phyloP scores from a whole-genome alignment of 2,888 invertebrate species.

The Acronicta psi region DNA sequence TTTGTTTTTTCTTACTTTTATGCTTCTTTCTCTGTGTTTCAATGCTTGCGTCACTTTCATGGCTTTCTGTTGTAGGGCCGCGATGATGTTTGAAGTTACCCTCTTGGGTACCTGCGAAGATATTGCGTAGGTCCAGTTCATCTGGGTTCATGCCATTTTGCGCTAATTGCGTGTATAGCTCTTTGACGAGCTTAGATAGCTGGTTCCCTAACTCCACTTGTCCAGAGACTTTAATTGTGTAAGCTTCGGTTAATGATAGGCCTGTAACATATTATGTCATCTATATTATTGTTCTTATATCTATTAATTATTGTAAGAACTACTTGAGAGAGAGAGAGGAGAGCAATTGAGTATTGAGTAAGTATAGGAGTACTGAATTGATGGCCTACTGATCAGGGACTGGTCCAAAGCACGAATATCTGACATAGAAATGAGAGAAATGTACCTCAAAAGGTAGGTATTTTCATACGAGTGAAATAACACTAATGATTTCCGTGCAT shows the following conservation, averaged over 20 bases:
- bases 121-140: not conserved
- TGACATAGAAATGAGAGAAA: no score
- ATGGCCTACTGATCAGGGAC: no score
- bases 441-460: no score
- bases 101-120: no score
- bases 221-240: slow-evolving; percentile 46
- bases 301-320: no score
- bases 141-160: not conserved
- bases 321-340: no score
- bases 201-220: slow-evolving; percentile 40
- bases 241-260: slow-evolving; percentile 14
- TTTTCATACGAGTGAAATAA: no score
- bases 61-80: not conserved
- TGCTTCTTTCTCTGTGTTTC: not conserved
- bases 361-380: no score
- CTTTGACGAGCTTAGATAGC: slow-evolving; percentile 31
- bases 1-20: not conserved
- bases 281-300: not conserved
- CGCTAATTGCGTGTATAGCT: not conserved
- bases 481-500: no score
- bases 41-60: no score
- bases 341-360: no score
- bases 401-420: no score
- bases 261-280: slow-evolving; percentile 19
- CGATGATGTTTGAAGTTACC: not conserved